Conservation (phyloP, 2,797 vertebrate species). For the Crypturellus tataupa region DNA sequence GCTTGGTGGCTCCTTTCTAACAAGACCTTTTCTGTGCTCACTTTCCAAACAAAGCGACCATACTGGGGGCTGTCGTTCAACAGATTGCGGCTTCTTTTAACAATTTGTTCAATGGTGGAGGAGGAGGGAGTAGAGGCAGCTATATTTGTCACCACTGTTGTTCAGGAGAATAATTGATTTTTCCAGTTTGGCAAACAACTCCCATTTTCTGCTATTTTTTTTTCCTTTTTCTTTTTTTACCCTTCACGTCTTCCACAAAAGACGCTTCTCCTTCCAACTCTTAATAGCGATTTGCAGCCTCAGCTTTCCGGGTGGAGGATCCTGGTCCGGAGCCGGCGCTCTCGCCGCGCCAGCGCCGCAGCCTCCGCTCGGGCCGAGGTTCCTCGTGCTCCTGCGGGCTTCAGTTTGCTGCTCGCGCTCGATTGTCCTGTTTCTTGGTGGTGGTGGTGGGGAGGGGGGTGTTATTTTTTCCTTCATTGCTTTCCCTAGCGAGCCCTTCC, state of each 20-base stretch:
- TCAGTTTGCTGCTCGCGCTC: not conserved
- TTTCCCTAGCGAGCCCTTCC: not conserved
- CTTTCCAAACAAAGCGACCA: constrained; percentile 50
- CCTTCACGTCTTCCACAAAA: constrained; percentile 28
- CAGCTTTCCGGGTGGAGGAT: constrained; percentile 24
- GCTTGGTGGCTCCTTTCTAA: constrained; percentile 53
- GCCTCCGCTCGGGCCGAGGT: not conserved
- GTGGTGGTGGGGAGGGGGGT: no score
- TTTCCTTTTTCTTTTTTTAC: not conserved
- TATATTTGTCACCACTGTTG: constrained; percentile 72
- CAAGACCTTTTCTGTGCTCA: constrained; percentile 58
- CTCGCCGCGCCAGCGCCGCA: not conserved
- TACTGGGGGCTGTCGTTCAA: constrained; percentile 58
- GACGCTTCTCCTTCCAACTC: constrained; percentile 27
- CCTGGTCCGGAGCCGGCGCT: not conserved
- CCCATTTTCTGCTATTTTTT: constrained; percentile 46
- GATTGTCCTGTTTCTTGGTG: not conserved
- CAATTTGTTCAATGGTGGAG: constrained; percentile 72
- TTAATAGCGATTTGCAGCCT: constrained; percentile 44
- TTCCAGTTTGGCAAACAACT: constrained; percentile 66
- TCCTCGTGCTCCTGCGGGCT: not conserved
- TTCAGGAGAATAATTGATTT: constrained; percentile 73
- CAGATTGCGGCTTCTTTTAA: constrained; percentile 75
- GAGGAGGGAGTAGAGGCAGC: constrained; percentile 64
- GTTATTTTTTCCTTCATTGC: not conserved